Conservation (phyloP, 2,113 vertebrate species). For the Capreolus pygargus region DNA sequence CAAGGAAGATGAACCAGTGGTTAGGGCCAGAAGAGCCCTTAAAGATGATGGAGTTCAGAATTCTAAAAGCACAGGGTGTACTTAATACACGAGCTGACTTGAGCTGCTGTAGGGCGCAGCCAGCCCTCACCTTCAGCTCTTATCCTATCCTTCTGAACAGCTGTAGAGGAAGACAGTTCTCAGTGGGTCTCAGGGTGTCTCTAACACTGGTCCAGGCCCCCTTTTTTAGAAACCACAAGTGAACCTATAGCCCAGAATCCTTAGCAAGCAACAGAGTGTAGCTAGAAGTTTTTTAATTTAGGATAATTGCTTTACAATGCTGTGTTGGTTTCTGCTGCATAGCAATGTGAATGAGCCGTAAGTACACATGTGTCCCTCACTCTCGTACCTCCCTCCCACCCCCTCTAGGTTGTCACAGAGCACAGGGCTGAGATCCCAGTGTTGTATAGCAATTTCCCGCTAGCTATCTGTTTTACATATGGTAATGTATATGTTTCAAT, state of each 20-base stretch:
- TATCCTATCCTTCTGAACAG: neutral
- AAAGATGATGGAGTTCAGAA: too few species aligned
- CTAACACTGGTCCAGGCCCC: neutral
- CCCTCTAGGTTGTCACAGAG: neutral
- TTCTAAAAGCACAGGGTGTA: neutral
- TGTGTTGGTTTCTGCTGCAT: neutral
- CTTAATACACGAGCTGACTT: accelerated
- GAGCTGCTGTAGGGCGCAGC: accelerated
- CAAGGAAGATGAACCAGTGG: neutral
- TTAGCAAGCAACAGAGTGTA: neutral
- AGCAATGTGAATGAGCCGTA: neutral
- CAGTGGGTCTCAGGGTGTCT: neutral
- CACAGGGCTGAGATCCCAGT: neutral
- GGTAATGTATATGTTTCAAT: neutral
- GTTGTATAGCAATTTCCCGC: neutral
- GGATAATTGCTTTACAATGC: neutral
- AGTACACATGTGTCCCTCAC: neutral
- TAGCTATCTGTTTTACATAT: neutral
- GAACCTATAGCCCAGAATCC: neutral
- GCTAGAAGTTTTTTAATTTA: neutral
- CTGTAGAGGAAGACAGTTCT: too few species aligned
- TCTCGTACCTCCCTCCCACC: neutral
- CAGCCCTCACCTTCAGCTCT: accelerated
- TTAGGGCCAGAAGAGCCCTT: neutral
- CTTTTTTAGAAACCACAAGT: neutral